Evolutionary conservation across 2,797 vertebrate species (phyloP), one percentile per base, ranked within the genome.

Genomic region (Geotrypetes seraphini): DNA sequence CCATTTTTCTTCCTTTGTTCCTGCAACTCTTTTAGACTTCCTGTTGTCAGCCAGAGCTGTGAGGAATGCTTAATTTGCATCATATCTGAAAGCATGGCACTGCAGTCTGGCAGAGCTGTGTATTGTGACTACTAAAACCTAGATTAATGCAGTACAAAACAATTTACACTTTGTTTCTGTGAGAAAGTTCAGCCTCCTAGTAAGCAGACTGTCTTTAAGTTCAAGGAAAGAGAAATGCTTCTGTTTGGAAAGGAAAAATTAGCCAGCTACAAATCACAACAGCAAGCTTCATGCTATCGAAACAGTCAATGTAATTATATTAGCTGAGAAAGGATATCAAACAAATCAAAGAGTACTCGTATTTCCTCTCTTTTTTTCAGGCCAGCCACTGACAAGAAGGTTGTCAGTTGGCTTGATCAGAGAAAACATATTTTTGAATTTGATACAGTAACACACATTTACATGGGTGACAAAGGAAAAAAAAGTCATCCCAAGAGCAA

Each of bases 111-210:
- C 67, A 63, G 34, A 4, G 31, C 22, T 10, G 50, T 31, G 48
- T 39, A 33, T 25, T 4, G 2, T 23, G 47, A 43, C 12, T 31
- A 55, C 56, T 59, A 57, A 54, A 54, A 43, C 50, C 61, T 51
- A 52, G 63, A 37, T 65, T 66, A 68, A 68, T 12, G 2, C 33
- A 43, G 36, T 27, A 55, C 31, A 49, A 50, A 80, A 71, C 33
- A 61, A 61, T 60, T 46, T 45, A 12, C 31, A 35, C 50, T 63
- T 66, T 63, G 69, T 66, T 76, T 60, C 68, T 72, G 74, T 68
- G 71, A 73, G 74, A 68, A 80, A 72, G 60, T 73, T 63, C 70
- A 53, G 53, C 58, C 69, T 72, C 68, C 57, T 72, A 63, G 56
- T 60, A 46, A 11, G 45, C 43, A 38, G 55, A 39, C 20, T 43